A percentile compares a stretch with the other conserved stretches of the same genome.
phyloP scores from a whole-genome alignment of 1,140 invertebrate species.

The Dinoponera quadriceps region DNA sequence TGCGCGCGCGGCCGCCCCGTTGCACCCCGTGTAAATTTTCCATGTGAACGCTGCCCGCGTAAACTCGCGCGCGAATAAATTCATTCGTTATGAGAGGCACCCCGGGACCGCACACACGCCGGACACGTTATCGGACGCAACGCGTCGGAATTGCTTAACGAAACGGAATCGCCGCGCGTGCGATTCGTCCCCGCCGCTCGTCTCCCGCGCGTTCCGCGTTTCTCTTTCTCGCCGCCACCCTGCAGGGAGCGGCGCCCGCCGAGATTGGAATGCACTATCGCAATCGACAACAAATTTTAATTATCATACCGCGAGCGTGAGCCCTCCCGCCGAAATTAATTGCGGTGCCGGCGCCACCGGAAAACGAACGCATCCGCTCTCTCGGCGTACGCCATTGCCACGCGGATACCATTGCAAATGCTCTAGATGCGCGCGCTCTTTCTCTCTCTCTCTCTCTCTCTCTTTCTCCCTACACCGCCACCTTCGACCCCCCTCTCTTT shows the following conservation, averaged over 20 bases:
- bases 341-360: constrained; percentile 31
- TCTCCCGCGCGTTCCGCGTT: not conserved
- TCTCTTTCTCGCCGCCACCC: not conserved
- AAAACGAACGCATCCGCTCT: constrained; percentile 44
- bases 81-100: constrained; percentile 71
- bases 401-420: too few species aligned
- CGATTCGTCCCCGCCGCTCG: not conserved
- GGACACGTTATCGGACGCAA: constrained; percentile 70
- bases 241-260: not conserved
- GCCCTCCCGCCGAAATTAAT: constrained; percentile 71
- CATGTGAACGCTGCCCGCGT: constrained; percentile 62
- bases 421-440: too few species aligned
- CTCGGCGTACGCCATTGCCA: not conserved
- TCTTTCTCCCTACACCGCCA: too few species aligned
- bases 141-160: constrained; percentile 76
- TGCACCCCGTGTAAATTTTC: constrained; percentile 71
- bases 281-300: constrained; percentile 78
- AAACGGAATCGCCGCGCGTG: constrained; percentile 68
- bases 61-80: constrained; percentile 73
- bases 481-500: too few species aligned
- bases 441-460: too few species aligned
- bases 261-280: constrained; percentile 52
- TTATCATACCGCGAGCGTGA: constrained; percentile 72
- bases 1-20: constrained; percentile 42
- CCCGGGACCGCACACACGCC: constrained; percentile 20